Evolutionary conservation across 2,113 vertebrate species (phyloP).

Genomic region (Columba janthina): DNA sequence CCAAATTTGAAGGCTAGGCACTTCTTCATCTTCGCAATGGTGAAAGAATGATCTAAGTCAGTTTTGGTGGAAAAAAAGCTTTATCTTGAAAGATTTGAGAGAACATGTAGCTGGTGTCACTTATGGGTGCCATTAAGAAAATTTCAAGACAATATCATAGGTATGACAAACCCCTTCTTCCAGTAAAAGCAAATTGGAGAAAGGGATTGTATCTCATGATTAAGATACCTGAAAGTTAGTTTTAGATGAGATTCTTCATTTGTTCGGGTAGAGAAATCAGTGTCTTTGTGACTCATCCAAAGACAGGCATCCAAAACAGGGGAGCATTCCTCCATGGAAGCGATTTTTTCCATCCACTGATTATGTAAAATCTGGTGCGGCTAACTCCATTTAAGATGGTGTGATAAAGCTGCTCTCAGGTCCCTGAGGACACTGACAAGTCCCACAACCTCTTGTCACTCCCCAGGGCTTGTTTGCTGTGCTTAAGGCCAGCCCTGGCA

Average conservation of each 20-base stretch:
- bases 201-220: background rate
- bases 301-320: background rate
- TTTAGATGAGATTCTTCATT: background rate
- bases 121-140: background rate
- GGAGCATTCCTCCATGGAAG: background rate
- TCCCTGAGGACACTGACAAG: accelerated
- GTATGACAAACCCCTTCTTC: background rate
- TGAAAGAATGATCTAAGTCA: background rate
- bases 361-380: background rate
- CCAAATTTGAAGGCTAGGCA: background rate
- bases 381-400: background rate
- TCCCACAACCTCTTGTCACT: background rate
- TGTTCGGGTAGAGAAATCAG: background rate
- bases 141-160: background rate
- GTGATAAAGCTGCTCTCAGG: background rate
- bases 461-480: background rate
- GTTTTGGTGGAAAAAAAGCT: background rate
- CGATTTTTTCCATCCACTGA: background rate
- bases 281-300: background rate
- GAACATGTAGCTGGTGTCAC: background rate
- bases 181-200: background rate
- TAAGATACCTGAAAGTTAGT: background rate
- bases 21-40: background rate
- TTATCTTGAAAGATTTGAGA: background rate
- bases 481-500: background rate